A percentile compares a stretch with the other conserved stretches of the same genome.
These are phyloP conservation scores for Amphiura filiformis DNA, from an alignment of 35 echinoderm and acorn worm genomes.

Conservation along the genomic window DNA sequence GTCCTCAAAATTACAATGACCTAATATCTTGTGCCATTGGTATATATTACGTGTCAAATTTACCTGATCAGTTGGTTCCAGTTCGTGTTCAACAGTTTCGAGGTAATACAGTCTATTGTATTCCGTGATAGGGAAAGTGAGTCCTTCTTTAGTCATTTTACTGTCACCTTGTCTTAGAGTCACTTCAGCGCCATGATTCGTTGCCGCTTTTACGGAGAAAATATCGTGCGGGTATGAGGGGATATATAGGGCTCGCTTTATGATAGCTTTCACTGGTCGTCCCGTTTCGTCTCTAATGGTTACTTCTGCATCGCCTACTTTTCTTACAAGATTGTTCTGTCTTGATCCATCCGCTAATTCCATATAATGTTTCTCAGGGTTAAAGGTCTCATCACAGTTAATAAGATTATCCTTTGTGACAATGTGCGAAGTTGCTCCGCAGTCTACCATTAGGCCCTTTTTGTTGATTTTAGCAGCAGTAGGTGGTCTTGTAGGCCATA, in stretches of 20 bases:
- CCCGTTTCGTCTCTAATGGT: not conserved
- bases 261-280: not conserved
- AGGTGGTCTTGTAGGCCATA: not conserved
- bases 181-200: constrained; percentile 15
- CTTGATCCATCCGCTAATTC: constrained; percentile 39
- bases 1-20: not conserved
- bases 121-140: not conserved
- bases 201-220: constrained; percentile 45
- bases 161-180: not conserved
- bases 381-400: constrained; percentile 27
- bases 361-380: constrained; percentile 36
- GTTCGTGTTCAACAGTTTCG: no score
- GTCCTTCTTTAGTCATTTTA: not conserved
- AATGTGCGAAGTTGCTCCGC: constrained; percentile 39
- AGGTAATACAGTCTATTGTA: not conserved
- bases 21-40: not conserved
- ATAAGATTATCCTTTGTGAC: constrained; percentile 44
- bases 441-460: constrained; percentile 29
- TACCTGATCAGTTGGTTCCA: not conserved
- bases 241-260: constrained; percentile 21
- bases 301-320: not conserved
- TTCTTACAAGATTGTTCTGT: not conserved
- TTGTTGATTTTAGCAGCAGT: not conserved
- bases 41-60: not conserved
- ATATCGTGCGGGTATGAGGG: constrained; percentile 43